Evolutionary conservation across 2,113 vertebrate species (phyloP).

Genomic region (Osmerus eperlanus): DNA sequence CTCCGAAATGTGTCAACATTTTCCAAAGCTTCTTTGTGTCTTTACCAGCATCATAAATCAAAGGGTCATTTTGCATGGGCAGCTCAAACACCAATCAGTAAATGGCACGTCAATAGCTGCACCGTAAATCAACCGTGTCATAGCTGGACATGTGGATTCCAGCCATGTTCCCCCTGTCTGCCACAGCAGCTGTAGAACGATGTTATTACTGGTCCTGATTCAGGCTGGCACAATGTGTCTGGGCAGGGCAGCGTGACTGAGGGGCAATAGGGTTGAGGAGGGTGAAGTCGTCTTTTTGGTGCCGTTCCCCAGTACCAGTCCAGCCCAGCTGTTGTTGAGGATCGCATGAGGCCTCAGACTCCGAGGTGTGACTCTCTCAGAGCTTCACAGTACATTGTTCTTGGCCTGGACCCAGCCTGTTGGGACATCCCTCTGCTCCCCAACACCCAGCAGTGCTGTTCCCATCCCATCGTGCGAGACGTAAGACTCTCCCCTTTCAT

Average conservation of each 20-base stretch:
- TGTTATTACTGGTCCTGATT: constrained; percentile 19
- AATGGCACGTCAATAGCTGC: neutral
- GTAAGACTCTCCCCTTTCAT: constrained; percentile 8
- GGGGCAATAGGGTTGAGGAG: neutral
- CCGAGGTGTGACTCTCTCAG: constrained; percentile 10
- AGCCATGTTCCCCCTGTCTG: constrained; percentile 6
- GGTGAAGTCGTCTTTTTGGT: constrained; percentile 5
- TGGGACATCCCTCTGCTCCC: constrained; percentile 1
- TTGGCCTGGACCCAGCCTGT: constrained; percentile 29
- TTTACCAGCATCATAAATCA: no score
- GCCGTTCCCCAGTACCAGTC: constrained; percentile 15
- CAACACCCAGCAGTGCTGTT: constrained; percentile 14
- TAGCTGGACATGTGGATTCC: neutral
- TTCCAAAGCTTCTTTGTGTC: no score
- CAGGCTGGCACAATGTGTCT: constrained; percentile 21
- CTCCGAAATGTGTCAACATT: no score
- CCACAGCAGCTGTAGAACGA: constrained; percentile 41
- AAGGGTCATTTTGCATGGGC: no score
- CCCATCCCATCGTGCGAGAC: constrained; percentile 3
- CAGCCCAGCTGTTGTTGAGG: constrained; percentile 39
- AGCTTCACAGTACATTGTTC: constrained; percentile 27
- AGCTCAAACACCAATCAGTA: neutral
- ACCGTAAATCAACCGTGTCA: no score
- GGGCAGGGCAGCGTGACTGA: constrained; percentile 35
- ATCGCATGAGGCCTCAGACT: neutral